These are phyloP conservation scores for Strix uralensis DNA, from an alignment of 2,113 vertebrate genomes.

Conservation along the genomic window DNA sequence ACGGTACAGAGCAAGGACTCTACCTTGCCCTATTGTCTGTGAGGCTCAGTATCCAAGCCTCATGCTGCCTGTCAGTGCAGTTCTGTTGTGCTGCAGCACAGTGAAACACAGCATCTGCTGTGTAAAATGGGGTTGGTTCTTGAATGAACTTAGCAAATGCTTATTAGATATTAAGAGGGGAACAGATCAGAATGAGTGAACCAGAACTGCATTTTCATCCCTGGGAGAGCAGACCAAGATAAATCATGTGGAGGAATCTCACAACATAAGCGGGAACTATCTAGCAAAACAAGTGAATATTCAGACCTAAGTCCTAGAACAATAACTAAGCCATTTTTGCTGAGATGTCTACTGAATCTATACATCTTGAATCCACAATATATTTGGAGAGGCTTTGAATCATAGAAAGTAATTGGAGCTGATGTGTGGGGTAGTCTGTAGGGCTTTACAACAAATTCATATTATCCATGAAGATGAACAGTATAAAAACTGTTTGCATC, in stretches of 20 bases:
- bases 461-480: not conserved
- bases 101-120: not conserved
- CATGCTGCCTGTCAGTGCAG: not conserved
- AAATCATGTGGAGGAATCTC: not conserved
- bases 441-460: not conserved
- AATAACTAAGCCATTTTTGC: not conserved
- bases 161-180: not conserved
- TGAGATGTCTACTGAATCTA: not conserved
- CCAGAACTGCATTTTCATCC: not conserved
- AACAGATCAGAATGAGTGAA: not conserved
- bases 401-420: not conserved
- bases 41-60: not conserved
- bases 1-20: not conserved
- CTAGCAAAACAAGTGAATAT: not conserved
- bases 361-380: not conserved
- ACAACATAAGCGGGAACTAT: not conserved
- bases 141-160: not conserved
- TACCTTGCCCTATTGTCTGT: not conserved
- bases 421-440: not conserved
- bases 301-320: not conserved
- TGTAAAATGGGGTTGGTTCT: not conserved
- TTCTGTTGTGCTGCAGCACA: not conserved
- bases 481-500: not conserved
- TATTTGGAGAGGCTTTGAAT: not conserved
- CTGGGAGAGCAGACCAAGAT: not conserved